Percentiles rank a stretch among this genome's conserved stretches.
These are phyloP conservation scores for Rhyacophila evoluta DNA, from an alignment of 2,888 invertebrate genomes.

Conservation along the genomic window DNA sequence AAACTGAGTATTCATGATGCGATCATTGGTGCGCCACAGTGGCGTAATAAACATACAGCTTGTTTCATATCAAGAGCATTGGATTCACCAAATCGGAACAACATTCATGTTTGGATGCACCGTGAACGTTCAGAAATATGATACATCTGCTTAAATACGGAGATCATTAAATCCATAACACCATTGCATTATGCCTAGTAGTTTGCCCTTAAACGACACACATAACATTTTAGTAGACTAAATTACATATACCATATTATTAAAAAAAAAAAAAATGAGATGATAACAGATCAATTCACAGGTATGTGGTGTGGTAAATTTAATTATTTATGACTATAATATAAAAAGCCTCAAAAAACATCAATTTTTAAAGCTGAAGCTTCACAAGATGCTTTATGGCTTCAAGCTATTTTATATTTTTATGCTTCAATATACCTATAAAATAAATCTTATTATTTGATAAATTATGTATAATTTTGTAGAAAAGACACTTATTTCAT, in stretches of 20 bases:
- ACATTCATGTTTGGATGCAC: too few species aligned
- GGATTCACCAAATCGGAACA: too few species aligned
- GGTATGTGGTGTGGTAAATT: neutral
- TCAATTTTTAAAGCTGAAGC: neutral
- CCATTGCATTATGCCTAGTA: neutral
- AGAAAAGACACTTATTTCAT: neutral
- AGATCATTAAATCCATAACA: neutral
- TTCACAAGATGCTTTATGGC: neutral
- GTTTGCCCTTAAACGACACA: neutral
- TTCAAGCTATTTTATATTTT: neutral
- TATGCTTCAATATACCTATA: neutral
- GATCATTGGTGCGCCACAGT: too few species aligned
- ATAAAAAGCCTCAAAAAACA: slow-evolving; percentile 8
- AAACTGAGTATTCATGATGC: too few species aligned
- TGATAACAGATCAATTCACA: slow-evolving; percentile 1
- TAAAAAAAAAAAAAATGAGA: neutral
- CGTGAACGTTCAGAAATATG: too few species aligned
- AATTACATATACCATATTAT: neutral
- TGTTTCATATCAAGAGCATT: too few species aligned
- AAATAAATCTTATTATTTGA: too few species aligned
- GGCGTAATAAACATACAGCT: too few species aligned
- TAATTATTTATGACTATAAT: neutral
- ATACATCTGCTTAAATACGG: neutral
- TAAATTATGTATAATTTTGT: neutral
- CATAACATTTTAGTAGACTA: neutral